Evolutionary conservation across 2,797 vertebrate species (phyloP).

Genomic region (Notolepis coatsorum): DNA sequence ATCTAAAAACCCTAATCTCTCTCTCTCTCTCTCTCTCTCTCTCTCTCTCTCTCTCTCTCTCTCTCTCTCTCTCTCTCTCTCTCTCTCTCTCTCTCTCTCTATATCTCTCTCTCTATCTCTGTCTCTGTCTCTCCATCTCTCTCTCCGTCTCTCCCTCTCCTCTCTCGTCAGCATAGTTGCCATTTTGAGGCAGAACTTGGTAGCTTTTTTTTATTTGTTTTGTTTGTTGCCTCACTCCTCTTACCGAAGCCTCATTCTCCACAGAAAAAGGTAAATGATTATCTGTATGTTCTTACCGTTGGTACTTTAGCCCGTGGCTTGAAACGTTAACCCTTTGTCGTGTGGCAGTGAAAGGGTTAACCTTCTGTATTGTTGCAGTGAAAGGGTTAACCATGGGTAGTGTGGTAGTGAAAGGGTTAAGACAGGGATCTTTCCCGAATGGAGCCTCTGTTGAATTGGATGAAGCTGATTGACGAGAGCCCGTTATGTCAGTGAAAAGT

Average conservation of each 20-base stretch:
- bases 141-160: neutral
- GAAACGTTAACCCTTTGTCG: too few relatives aligned
- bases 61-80: neutral
- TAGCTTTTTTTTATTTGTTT: conserved; percentile 21
- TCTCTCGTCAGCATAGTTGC: conserved; percentile 23
- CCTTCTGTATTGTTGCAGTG: too few relatives aligned
- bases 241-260: conserved; percentile 5
- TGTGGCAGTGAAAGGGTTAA: too few relatives aligned
- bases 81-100: conserved; percentile 44
- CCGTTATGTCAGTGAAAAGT: neutral
- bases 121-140: neutral
- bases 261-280: neutral
- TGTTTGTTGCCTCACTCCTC: conserved; percentile 7
- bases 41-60: neutral
- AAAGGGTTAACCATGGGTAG: too few relatives aligned
- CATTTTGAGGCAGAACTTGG: conserved; percentile 47
- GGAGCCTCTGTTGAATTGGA: neutral
- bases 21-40: conserved; percentile 26
- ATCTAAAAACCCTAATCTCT: conserved; percentile 70
- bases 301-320: conserved; percentile 3
- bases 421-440: conserved; percentile 5
- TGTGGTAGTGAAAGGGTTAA: too few relatives aligned
- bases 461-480: conserved; percentile 1
- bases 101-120: conserved; percentile 6
- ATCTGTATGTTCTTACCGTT: conserved; percentile 2